Evolutionary conservation across 2,113 vertebrate species (phyloP), one percentile per base, ranked within the genome.

Genomic region (Pachypanchax playfairii): DNA sequence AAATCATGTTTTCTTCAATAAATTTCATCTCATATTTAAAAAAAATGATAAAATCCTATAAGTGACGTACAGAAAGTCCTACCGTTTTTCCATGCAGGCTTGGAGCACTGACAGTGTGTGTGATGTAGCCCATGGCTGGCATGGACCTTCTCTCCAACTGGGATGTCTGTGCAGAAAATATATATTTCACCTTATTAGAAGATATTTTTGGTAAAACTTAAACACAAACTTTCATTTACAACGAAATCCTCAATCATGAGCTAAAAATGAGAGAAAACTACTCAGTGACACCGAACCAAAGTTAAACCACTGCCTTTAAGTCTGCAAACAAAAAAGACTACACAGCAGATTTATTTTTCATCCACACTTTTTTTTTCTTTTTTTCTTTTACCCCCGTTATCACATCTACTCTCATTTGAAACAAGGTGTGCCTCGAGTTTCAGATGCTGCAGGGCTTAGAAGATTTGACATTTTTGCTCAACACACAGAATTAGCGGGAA

Each of bases 61-160:
- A 17, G n/a, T 5, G 14, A 57, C n/a, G 12, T 18, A 43, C 4
- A 59, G 42, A 53, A 35, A 35, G 46, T 39, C 80, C 82, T 93
- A 99, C 97, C 93, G 97, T 98, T 92, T 98, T 98, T 28, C 96
- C 96, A 3, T 99, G 96, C 75, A 98, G 80, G 88, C 96, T 98
- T 64, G 97, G 97, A 14, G 96, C 96, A 3, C 97, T 99, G 89
- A 98, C 97, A 0, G 97, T 98, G 81, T 98, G 97, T 0, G 96
- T 99, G 94, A 99, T 98, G 88, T 98, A 99, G 70, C 97, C 96
- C 95, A 97, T 94, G 51, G 94, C 77, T 61, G 96, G 96, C 93
- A 98, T 94, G 47, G 96, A 96, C 77, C 95, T 90, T 6, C 95
- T 94, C 70, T 96, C 95, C 29, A 93, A 41, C n/a, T 95, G 94